A percentile compares a stretch with the other conserved stretches of the same genome.
Evolutionary conservation across 1,140 invertebrate species (phyloP).

Genomic region (Ceratina australensis): DNA sequence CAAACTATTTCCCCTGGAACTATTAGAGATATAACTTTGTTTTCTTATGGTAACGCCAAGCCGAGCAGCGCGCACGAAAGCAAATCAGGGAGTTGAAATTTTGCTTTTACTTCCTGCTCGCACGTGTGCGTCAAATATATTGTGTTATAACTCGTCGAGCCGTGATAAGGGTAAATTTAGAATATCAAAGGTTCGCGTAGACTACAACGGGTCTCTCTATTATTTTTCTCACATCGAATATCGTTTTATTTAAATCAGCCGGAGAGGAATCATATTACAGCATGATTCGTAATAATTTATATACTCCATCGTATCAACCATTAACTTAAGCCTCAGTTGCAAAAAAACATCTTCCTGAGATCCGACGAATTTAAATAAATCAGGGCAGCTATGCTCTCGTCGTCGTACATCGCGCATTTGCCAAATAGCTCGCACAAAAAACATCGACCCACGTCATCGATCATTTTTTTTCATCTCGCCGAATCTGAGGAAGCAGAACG

Average conservation of each 20-base stretch:
- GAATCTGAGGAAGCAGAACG: background rate
- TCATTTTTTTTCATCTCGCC: background rate
- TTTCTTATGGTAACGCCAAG: background rate
- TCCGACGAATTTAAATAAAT: slow-evolving; percentile 5
- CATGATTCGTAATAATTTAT: background rate
- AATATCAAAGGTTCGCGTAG: background rate
- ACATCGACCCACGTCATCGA: slow-evolving; percentile 18
- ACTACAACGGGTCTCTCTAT: too few species aligned
- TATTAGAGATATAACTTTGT: slow-evolving; percentile 38
- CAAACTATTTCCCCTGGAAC: slow-evolving; percentile 6
- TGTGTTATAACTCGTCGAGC: background rate
- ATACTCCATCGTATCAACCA: too few species aligned
- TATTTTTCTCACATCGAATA: too few species aligned
- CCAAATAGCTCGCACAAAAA: slow-evolving; percentile 17
- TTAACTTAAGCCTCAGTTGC: background rate
- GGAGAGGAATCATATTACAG: background rate
- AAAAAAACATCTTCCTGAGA: background rate
- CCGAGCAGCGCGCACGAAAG: background rate
- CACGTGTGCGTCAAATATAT: background rate
- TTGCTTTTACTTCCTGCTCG: background rate
- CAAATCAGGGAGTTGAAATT: slow-evolving; percentile 4
- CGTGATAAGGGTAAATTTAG: background rate
- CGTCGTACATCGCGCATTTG: slow-evolving; percentile 3
- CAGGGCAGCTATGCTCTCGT: slow-evolving; percentile 4
- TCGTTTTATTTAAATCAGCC: too few species aligned